These are phyloP conservation scores for Drosophila tanythrix DNA, from an alignment of 2,888 invertebrate genomes.

Conservation along the genomic window DNA sequence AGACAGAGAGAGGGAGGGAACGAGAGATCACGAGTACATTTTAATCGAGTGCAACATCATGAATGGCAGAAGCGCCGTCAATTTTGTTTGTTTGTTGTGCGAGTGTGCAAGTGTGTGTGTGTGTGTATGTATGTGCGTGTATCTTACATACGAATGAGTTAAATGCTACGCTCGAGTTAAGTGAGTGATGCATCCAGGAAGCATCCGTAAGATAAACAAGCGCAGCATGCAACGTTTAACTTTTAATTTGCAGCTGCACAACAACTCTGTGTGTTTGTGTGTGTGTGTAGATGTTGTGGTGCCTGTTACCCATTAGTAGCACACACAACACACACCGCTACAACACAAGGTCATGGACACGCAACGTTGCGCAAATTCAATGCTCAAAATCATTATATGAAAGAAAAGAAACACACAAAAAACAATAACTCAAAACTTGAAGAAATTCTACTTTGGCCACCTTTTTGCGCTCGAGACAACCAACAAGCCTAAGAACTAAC, in stretches of 20 bases:
- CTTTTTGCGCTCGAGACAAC: neutral
- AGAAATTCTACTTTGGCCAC: neutral
- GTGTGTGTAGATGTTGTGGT: constrained; percentile 35
- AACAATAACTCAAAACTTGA: neutral
- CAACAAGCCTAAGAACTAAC: neutral
- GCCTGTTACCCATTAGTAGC: constrained; percentile 22
- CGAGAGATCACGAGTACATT: constrained; percentile 48
- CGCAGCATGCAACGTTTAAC: constrained; percentile 81
- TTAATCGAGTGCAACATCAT: constrained; percentile 81
- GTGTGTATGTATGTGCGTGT: constrained; percentile 50
- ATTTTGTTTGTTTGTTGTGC: constrained; percentile 61
- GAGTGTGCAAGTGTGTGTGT: constrained; percentile 1
- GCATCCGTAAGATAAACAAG: constrained; percentile 80
- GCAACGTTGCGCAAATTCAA: constrained; percentile 67
- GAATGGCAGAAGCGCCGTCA: constrained; percentile 71
- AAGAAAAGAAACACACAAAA: constrained; percentile 11
- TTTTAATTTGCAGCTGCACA: constrained; percentile 75
- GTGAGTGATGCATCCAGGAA: constrained; percentile 81
- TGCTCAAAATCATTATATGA: constrained; percentile 54
- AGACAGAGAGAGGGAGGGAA: neutral
- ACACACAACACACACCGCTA: constrained; percentile 3
- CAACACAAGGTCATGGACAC: constrained; percentile 69
- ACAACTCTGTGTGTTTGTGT: constrained; percentile 8
- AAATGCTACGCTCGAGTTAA: constrained; percentile 79
- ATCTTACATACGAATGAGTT: constrained; percentile 80